Conservation (phyloP, 1,140 invertebrate species). For the Pachypsylla venusta region DNA sequence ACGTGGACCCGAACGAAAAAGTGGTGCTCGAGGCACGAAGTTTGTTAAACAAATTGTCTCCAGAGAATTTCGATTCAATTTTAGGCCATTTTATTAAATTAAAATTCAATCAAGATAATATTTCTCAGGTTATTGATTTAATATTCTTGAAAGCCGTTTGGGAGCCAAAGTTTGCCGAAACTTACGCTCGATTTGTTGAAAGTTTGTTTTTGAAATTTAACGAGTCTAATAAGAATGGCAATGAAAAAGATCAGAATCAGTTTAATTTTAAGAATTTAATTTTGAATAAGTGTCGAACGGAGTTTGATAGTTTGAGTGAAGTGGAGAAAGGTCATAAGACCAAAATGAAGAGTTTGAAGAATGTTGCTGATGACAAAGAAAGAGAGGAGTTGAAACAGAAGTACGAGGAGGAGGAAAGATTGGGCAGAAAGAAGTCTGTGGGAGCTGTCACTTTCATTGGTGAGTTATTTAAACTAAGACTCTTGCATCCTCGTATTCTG, state of each 20-base stretch:
- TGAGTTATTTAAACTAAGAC: neutral
- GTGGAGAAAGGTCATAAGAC: neutral
- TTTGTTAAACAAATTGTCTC: neutral
- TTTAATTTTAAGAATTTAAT: neutral
- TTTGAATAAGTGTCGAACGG: neutral
- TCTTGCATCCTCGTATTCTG: neutral
- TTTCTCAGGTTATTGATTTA: neutral
- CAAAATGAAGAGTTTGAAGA: neutral
- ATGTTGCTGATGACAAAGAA: neutral
- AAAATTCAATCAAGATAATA: neutral
- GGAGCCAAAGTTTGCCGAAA: conserved; percentile 2
- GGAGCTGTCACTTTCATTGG: neutral
- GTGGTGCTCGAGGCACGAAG: neutral
- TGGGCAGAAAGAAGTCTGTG: neutral
- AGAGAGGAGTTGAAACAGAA: neutral
- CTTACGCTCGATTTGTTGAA: neutral
- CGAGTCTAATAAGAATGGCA: neutral
- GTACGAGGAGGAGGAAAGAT: conserved; percentile 1
- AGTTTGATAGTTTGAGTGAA: neutral
- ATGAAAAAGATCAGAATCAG: neutral
- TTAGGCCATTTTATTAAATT: neutral
- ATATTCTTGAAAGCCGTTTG: conserved; percentile 1
- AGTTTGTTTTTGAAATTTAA: neutral
- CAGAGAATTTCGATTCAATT: conserved; percentile 3
- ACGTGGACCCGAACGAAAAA: neutral